Conservation (phyloP, 2,797 vertebrate genomes). For the Pogoniulus pusillus region DNA sequence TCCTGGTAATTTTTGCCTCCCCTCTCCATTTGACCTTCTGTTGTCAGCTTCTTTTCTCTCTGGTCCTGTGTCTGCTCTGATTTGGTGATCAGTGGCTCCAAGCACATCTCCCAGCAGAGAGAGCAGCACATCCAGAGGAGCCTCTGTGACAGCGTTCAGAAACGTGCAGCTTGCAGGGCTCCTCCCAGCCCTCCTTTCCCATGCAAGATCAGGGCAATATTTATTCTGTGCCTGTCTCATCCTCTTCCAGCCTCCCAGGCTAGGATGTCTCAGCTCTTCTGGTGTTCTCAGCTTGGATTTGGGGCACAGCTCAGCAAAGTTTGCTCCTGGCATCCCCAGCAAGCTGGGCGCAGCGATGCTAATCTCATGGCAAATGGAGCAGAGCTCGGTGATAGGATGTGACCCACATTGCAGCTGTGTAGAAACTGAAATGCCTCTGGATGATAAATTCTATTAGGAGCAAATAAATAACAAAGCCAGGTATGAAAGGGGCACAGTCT, state of each 20-base stretch:
- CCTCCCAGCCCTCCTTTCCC: neutral
- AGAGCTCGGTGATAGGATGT: constrained; percentile 17
- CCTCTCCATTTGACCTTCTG: neutral
- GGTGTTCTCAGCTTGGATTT: neutral
- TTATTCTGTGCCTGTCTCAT: neutral
- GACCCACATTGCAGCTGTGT: neutral
- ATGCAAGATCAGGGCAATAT: neutral
- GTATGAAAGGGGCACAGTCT: neutral
- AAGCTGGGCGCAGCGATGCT: neutral
- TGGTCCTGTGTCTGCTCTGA: neutral
- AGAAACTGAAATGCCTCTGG: constrained; percentile 2
- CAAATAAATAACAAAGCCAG: constrained; percentile 2
- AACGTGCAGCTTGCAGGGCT: neutral
- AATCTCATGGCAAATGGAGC: constrained; percentile 1
- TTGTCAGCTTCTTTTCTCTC: neutral
- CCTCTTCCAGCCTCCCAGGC: neutral
- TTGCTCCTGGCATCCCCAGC: neutral
- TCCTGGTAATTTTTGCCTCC: neutral
- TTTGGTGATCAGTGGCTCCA: neutral
- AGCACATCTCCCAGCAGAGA: neutral
- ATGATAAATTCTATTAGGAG: neutral
- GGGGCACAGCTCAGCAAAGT: neutral
- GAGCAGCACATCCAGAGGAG: neutral
- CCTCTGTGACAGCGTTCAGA: neutral
- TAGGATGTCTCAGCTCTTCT: neutral